Base-by-base conservation (phyloP, 2,888 invertebrate genomes). In the Hipparchia sbordonii region DNA sequence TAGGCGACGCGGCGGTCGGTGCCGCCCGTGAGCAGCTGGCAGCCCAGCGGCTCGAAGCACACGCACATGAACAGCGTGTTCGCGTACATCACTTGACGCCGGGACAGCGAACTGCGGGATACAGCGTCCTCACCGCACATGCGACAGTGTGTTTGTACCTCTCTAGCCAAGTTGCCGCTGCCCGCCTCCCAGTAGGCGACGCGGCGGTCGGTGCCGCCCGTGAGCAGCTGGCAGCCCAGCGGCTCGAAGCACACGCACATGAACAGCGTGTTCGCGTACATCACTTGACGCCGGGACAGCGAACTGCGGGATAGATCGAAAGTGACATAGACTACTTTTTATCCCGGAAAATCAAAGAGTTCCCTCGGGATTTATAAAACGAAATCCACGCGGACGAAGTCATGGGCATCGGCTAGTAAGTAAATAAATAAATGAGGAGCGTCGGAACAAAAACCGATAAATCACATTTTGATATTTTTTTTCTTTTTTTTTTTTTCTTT, bases 141-240 rank as follows among this genome's bases (percentile, higher is more conserved):
- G 23, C 23, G 23, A 23, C 23, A 23, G 23, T 23, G 23, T 23
- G 23, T 23, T 23, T 23, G 23, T 13, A 57, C 89, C 92, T 98
- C 97, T 39, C 98, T 94, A 10, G 98, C 96, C 51, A 97, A 90
- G 76, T 96, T 96, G 0, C 98, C 98, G 88, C 98, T 98, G 73
- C 96, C 95, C 0, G 96, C 95, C 91, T 98, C 98, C 98, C 98
- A 99, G 89, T 98, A 99, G 52, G 97, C 95, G 73, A 97, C 95
- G 79, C 97, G 96, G 6, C 98, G 94, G 89, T 98, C 98, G 0
- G 97, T 96, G 70, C 98, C 98, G 72, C 97, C 96, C 0, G 98
- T 97, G 13, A 97, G 90, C 73, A 98, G 95, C 87, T 98, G 98
- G 56, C 97, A 96, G 52, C 96, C 96, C 5, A 92, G 95, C 9